Conservation (phyloP, 2,113 vertebrate genomes). For the Phyllostomus hastatus region DNA sequence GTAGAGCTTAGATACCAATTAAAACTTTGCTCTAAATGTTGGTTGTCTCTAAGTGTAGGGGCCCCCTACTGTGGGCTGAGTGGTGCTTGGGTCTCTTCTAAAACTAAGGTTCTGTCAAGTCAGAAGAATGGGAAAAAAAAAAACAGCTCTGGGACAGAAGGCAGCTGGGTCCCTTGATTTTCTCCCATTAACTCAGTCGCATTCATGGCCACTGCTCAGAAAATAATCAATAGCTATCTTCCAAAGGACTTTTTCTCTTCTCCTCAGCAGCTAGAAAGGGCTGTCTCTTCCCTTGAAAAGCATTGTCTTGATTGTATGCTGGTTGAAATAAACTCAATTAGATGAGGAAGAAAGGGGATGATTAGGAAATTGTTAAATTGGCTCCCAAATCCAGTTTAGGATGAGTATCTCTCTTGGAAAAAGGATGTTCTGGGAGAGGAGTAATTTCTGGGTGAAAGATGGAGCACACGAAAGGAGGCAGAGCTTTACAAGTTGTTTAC, state of each 20-base stretch:
- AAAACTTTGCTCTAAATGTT: not conserved
- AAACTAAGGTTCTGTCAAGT: not conserved
- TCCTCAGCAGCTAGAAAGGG: slow-evolving; percentile 62
- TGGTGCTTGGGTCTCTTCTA: not conserved
- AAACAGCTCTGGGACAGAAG: not conserved
- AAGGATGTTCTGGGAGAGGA: slow-evolving; percentile 46
- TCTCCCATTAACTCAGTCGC: slow-evolving; percentile 50
- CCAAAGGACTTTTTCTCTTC: slow-evolving; percentile 55
- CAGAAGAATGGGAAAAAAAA: not conserved
- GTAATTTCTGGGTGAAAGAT: slow-evolving; percentile 42
- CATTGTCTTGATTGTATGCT: slow-evolving; percentile 71
- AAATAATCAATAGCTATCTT: slow-evolving; percentile 64
- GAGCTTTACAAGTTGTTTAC: not conserved
- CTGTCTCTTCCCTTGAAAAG: slow-evolving; percentile 68
- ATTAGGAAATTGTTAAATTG: slow-evolving; percentile 79
- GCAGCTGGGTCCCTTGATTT: slow-evolving; percentile 46
- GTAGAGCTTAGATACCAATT: not conserved
- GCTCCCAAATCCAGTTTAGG: slow-evolving; percentile 44
- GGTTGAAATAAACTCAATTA: slow-evolving; percentile 77
- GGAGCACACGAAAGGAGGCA: not conserved
- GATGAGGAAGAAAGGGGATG: slow-evolving; percentile 68
- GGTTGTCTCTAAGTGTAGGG: not conserved
- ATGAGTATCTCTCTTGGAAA: slow-evolving; percentile 31
- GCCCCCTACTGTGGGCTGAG: not conserved
- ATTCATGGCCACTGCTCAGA: slow-evolving; percentile 42